Base-by-base conservation (phyloP, 2,113 vertebrate genomes). In the Myocastor coypus region DNA sequence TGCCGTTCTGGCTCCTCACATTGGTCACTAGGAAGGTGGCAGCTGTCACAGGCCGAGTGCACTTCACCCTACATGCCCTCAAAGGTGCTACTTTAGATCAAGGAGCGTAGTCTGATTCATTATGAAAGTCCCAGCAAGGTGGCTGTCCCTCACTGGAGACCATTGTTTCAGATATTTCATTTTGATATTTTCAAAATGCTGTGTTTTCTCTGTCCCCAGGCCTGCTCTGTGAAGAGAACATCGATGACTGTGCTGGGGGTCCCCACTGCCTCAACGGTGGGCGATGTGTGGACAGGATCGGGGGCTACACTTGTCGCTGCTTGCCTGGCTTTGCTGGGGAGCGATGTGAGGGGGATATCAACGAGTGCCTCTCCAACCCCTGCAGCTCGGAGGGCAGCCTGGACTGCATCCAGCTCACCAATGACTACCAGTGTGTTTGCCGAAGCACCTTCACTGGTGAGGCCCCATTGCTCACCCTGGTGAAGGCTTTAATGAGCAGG, bases 311-410 rank as follows among this genome's bases (percentile, higher is more conserved):
- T 8, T 99, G 99, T 71, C 93, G 97, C 68, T 99, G 99, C 57
- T 98, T 98, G 16, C 98, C 99, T 0, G 99, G 99, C 84, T 99
- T 99, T 32, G 99, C 99, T 0, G 99, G 99, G 1, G 99, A 99
- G 87, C 98, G 99, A 81, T 99, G 99, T 0, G 99, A 99, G 94
- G 99, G 99, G 0, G 99, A 99, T 96, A 98, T 99, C 92, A 99
- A 99, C 0, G 99, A 99, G 95, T 99, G 99, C 94, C 98, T 98
- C 5, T 99, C 99, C n/a, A 98, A 71, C 68, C 99, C 99, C 7
- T 99, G 99, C 97, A 98, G 98, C 91, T 46, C 98, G 0, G 97
- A 98, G 3, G 99, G 99, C 42, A 99, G 98, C 94, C 98, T 99
- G 46, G 99, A 99, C 98, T 99, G 99, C 64, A 97, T 99, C 11